phyloP scores from a whole-genome alignment of 2,113 vertebrate species.

The Neofelis nebulosa region DNA sequence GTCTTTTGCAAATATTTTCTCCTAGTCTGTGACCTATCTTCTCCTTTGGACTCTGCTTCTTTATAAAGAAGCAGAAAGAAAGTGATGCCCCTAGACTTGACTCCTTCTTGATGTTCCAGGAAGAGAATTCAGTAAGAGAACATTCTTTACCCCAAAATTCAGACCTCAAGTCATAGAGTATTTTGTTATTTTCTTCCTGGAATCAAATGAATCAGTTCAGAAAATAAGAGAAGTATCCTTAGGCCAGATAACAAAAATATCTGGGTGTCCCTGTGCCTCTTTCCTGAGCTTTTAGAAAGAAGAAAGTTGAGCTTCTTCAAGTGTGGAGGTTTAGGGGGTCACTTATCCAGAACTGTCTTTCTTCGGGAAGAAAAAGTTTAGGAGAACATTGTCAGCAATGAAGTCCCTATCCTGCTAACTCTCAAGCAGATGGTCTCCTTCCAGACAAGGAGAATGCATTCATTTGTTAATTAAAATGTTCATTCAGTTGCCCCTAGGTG shows the following conservation, averaged over 20 bases:
- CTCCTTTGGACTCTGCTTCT: background rate
- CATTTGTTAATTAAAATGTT: background rate
- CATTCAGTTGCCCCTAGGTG: too few relatives aligned
- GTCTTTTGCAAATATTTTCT: background rate
- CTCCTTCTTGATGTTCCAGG: background rate
- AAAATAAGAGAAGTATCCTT: background rate
- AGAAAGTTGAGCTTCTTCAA: background rate
- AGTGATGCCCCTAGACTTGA: background rate
- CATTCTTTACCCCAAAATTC: background rate
- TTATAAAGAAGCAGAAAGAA: background rate
- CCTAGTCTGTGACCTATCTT: background rate
- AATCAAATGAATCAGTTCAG: background rate
- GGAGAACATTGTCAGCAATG: background rate
- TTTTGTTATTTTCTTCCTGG: constrained; percentile 7
- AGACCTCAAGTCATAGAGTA: background rate
- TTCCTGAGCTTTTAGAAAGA: background rate
- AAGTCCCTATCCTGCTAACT: background rate
- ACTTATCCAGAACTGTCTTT: background rate
- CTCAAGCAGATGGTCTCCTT: background rate
- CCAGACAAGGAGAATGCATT: background rate
- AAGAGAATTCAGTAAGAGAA: background rate
- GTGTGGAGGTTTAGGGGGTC: background rate
- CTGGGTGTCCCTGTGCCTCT: background rate
- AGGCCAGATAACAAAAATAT: background rate
- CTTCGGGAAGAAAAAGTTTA: background rate